Evolutionary conservation across 2,797 vertebrate genomes (phyloP), one percentile per base, ranked within the genome.

Genomic region (Smutsia temminckii): DNA sequence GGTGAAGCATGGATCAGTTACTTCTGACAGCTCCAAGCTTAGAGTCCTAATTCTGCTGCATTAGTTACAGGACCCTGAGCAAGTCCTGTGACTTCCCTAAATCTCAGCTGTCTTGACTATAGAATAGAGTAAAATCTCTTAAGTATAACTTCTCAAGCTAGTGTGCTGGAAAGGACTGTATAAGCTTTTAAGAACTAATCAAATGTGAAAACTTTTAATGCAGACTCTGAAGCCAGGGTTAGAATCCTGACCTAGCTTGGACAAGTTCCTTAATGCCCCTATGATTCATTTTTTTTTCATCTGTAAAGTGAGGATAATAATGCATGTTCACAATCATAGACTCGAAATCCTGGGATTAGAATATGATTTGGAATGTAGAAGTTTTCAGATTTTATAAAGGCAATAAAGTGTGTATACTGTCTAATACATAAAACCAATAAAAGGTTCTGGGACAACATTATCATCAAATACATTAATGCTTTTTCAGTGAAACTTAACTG

Each of bases 291-390:
- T 89, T 93, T 84, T 93, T 55, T 77, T 75, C 18, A 93, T 72
- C 34, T 85, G 13, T 75, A 66, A 93, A 59, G 12, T 85, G 79
- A 10, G 14, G 18, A 18, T 66, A 42, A 34, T 49, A 78, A 81
- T 25, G 20, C 8, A 57, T 53, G 27, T 66, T 94, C 40, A 64
- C 57, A 91, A 69, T 72, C 61, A 89, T 21, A 81, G 42, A 59
- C 61, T 91, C 87, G 64, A 94, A 95, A 46, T 91, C 40, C 93
- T 69, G 94, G 57, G 12, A 37, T 90, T 68, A 23, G 17, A 91
- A 51, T 92, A 61, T 86, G 42, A 51, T 79, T 91, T 51, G 25
- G 29, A 61, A 57, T 40, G 4, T 6, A 61, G 34, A 72, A 20
- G 20, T 77, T 75, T 69, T 40, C 16, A 89, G 37, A 17, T 85